Percentiles rank a stretch among this genome's conserved stretches.
phyloP scores from a whole-genome alignment of 2,113 vertebrate genomes.

The Paedocypris sp. region DNA sequence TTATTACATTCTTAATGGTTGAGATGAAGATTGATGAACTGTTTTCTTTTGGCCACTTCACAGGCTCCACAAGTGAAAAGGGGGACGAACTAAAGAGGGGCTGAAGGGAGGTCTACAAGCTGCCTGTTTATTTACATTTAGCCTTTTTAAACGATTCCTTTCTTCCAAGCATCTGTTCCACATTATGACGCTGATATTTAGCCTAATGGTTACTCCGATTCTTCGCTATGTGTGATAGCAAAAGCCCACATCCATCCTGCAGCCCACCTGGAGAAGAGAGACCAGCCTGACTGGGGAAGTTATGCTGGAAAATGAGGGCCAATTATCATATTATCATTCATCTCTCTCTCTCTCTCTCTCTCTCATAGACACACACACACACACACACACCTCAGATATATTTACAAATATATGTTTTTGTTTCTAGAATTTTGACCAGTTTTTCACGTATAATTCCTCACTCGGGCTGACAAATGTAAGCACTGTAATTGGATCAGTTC shows the following conservation, averaged over 20 bases:
- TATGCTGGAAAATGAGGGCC: slow-evolving; percentile 23
- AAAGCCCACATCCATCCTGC: slow-evolving; percentile 40
- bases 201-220: slow-evolving; percentile 54
- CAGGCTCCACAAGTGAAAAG: slow-evolving; percentile 39
- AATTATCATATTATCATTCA: slow-evolving; percentile 26
- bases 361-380: no score
- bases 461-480: slow-evolving; percentile 78
- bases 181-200: slow-evolving; percentile 63
- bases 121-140: slow-evolving; percentile 67
- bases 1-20: slow-evolving; percentile 47
- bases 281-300: slow-evolving; percentile 20
- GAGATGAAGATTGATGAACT: slow-evolving; percentile 66
- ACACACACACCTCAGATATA: no score
- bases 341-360: slow-evolving; percentile 39
- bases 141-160: slow-evolving; percentile 65
- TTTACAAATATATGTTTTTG: no score
- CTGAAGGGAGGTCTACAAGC: slow-evolving; percentile 35
- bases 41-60: slow-evolving; percentile 64
- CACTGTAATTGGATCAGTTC: slow-evolving; percentile 95
- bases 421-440: slow-evolving; percentile 36
- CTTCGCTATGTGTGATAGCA: slow-evolving; percentile 34
- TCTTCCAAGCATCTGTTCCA: slow-evolving; percentile 66
- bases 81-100: not conserved
- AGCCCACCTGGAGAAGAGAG: slow-evolving; percentile 47
- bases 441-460: slow-evolving; percentile 40